Conservation (phyloP, 37 sponge, comb jelly and placozoan species). For the Chondrilla cf. caribensis region DNA sequence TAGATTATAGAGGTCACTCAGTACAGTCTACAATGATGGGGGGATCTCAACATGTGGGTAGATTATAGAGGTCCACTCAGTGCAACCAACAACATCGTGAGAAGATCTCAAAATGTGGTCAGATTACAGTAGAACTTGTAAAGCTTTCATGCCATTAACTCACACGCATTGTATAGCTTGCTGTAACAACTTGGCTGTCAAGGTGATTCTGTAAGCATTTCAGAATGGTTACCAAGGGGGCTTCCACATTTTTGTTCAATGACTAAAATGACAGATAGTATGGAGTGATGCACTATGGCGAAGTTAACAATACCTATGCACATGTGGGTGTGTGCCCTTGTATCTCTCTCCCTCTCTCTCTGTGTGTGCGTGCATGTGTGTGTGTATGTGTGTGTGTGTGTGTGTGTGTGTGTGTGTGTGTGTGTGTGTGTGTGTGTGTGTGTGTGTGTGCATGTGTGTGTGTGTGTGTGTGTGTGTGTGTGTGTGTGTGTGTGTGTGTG, state of each 20-base stretch:
- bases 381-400: slow-evolving; percentile 16
- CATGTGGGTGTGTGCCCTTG: no score
- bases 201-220: slow-evolving; percentile 39
- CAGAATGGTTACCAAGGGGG: slow-evolving; percentile 41
- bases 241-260: slow-evolving; percentile 66
- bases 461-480: not conserved
- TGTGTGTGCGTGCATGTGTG: not conserved
- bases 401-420: slow-evolving; percentile 8
- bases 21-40: no score
- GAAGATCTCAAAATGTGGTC: no score
- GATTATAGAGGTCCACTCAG: no score
- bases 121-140: no score
- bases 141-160: no score
- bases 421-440: slow-evolving; percentile 20
- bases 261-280: not conserved
- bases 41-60: no score
- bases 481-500: not conserved
- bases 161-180: not conserved
- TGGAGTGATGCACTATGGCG: not conserved
- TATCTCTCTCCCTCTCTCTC: not conserved
- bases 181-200: not conserved
- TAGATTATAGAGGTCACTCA: no score
- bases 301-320: not conserved
- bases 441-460: slow-evolving; percentile 10
- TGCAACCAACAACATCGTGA: no score